phyloP scores from a whole-genome alignment of 92 coral and sea anemone genomes.

The Pocillopora grandis region DNA sequence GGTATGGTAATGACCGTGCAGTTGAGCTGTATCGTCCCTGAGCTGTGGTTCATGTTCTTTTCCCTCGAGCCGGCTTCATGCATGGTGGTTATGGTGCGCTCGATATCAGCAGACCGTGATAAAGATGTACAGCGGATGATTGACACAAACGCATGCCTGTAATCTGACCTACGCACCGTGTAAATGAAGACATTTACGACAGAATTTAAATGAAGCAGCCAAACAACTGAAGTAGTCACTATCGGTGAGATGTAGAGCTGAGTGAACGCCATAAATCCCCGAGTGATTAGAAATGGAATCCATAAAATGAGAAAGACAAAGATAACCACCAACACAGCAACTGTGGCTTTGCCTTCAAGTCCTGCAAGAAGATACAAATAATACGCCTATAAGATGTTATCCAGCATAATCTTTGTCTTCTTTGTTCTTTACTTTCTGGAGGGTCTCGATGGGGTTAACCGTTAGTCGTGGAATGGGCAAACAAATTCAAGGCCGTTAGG shows the following conservation, averaged over 20 bases:
- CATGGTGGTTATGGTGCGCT: background rate
- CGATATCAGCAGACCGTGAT: constrained; percentile 5
- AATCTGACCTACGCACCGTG: constrained; percentile 60
- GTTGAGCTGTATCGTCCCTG: too few species aligned
- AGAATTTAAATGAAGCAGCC: constrained; percentile 66
- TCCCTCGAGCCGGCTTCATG: too few species aligned
- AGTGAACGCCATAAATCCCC: constrained; percentile 49
- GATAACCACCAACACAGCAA: constrained; percentile 56
- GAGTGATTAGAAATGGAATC: constrained; percentile 67
- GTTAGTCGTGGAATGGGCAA: too few species aligned
- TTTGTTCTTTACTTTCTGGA: too few species aligned
- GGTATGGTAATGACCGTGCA: too few species aligned
- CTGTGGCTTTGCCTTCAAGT: constrained; percentile 61
- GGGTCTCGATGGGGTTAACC: too few species aligned
- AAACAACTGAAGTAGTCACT: constrained; percentile 45
- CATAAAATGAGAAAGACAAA: constrained; percentile 64
- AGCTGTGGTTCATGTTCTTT: too few species aligned
- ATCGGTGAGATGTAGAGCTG: constrained; percentile 31
- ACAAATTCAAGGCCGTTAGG: too few species aligned
- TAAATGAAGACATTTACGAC: constrained; percentile 64
- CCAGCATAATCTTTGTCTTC: too few species aligned
- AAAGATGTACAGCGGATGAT: constrained; percentile 35
- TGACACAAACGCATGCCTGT: constrained; percentile 57
- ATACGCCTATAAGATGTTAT: too few species aligned
- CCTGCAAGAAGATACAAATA: constrained; percentile 26